Evolutionary conservation across 1,140 invertebrate genomes (phyloP).

Genomic region (Apis florea): DNA sequence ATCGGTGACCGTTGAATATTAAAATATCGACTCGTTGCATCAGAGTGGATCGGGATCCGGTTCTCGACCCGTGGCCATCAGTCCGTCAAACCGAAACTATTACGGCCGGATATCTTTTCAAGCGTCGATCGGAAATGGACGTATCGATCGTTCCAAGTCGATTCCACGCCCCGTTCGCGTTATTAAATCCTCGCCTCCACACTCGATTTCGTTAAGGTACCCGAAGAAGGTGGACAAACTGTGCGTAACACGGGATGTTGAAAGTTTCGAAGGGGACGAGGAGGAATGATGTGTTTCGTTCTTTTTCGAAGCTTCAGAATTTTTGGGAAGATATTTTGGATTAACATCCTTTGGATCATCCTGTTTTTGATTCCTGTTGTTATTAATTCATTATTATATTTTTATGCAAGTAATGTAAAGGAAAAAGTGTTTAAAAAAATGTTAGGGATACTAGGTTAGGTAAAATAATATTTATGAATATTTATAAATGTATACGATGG

Average conservation of each 20-base stretch:
- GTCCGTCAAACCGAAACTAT: slow-evolving; percentile 24
- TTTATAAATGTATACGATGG: too few species aligned
- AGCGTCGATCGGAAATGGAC: slow-evolving; percentile 39
- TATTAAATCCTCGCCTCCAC: slow-evolving; percentile 31
- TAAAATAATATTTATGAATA: too few species aligned
- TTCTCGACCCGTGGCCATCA: slow-evolving; percentile 23
- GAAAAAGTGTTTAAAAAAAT: too few species aligned
- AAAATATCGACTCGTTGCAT: slow-evolving; percentile 25
- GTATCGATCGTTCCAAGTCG: slow-evolving; percentile 28
- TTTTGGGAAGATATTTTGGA: too few species aligned
- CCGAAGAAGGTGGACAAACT: not conserved
- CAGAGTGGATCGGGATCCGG: slow-evolving; percentile 1
- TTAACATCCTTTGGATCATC: too few species aligned
- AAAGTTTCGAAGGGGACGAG: not conserved
- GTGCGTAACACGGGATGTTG: too few species aligned
- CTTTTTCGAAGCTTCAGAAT: too few species aligned
- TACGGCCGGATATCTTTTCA: slow-evolving; percentile 19
- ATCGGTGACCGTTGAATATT: slow-evolving; percentile 16
- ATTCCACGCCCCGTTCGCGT: slow-evolving; percentile 2
- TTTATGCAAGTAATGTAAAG: too few species aligned
- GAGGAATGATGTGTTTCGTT: too few species aligned
- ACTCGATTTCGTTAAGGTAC: not conserved
- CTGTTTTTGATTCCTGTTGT: too few species aligned
- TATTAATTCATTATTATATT: too few species aligned
- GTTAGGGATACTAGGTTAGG: too few species aligned